These are phyloP conservation scores for Drosophila kepulauana DNA, from an alignment of 1,140 invertebrate genomes.

Conservation along the genomic window DNA sequence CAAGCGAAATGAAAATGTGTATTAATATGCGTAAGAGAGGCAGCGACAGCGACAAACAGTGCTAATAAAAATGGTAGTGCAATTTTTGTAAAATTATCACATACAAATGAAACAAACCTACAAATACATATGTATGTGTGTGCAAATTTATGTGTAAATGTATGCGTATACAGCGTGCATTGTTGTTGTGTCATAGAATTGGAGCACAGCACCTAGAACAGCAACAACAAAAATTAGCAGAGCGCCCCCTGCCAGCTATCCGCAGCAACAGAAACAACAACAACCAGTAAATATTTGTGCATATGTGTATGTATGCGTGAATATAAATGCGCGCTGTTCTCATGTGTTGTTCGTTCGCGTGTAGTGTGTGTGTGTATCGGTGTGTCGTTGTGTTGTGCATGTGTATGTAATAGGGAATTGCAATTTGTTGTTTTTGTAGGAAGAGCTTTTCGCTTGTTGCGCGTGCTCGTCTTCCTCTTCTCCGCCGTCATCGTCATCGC, in stretches of 20 bases:
- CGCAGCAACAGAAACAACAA: conserved; percentile 56
- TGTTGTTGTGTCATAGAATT: conserved; percentile 78
- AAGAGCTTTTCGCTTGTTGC: conserved; percentile 81
- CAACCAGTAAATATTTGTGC: conserved; percentile 40
- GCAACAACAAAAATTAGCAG: conserved; percentile 59
- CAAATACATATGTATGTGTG: conserved; percentile 17
- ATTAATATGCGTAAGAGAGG: conserved; percentile 24
- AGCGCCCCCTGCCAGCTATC: conserved; percentile 44
- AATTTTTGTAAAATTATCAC: conserved; percentile 63
- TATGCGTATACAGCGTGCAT: background rate
- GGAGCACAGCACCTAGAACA: conserved; percentile 57
- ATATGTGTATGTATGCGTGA: conserved; percentile 28
- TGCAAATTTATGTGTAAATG: conserved; percentile 26
- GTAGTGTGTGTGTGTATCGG: conserved; percentile 31
- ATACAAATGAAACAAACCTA: background rate
- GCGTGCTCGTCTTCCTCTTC: conserved; percentile 60
- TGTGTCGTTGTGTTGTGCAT: conserved; percentile 22
- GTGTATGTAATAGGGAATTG: conserved; percentile 72
- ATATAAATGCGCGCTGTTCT: conserved; percentile 42
- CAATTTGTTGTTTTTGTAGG: conserved; percentile 71
- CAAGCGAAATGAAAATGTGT: conserved; percentile 55
- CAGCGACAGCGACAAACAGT: conserved; percentile 6
- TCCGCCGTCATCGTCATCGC: conserved; percentile 8
- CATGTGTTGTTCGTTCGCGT: conserved; percentile 38
- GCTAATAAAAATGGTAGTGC: conserved; percentile 55